Evolutionary conservation across 53 echinoderm and acorn worm genomes (phyloP).

Genomic region (Mesocentrotus franciscanus): DNA sequence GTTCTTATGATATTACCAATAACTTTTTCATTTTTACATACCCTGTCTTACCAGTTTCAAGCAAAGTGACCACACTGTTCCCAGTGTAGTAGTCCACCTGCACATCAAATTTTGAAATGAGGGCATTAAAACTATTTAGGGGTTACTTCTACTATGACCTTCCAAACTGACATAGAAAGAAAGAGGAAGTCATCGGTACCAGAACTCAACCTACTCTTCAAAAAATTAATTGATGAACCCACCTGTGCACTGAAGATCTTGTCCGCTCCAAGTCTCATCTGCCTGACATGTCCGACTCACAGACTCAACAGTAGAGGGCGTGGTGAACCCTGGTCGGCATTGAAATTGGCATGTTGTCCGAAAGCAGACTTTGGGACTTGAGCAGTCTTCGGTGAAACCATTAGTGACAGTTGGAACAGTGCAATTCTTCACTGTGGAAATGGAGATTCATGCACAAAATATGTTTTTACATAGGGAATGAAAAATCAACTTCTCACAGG

Average conservation of each 20-base stretch:
- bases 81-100: too few species aligned
- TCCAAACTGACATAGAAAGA: too few species aligned
- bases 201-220: too few species aligned
- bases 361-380: conserved; percentile 50
- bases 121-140: too few species aligned
- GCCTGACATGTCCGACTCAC: conserved; percentile 70
- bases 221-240: not conserved
- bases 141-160: too few species aligned
- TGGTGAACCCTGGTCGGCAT: conserved; percentile 71
- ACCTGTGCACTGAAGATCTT: conserved; percentile 76
- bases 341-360: conserved; percentile 70
- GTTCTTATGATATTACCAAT: too few species aligned
- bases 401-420: conserved; percentile 69
- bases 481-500: too few species aligned
- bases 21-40: too few species aligned
- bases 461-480: not conserved
- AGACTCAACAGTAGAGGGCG: conserved; percentile 60
- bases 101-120: too few species aligned
- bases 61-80: too few species aligned
- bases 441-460: not conserved
- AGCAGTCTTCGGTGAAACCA: conserved; percentile 71
- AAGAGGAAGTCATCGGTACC: too few species aligned
- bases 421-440: conserved; percentile 74
- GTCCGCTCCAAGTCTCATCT: conserved; percentile 72
- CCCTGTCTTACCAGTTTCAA: too few species aligned